These are phyloP conservation scores for Hydrophis major DNA, from an alignment of 2,797 vertebrate genomes.

Conservation along the genomic window DNA sequence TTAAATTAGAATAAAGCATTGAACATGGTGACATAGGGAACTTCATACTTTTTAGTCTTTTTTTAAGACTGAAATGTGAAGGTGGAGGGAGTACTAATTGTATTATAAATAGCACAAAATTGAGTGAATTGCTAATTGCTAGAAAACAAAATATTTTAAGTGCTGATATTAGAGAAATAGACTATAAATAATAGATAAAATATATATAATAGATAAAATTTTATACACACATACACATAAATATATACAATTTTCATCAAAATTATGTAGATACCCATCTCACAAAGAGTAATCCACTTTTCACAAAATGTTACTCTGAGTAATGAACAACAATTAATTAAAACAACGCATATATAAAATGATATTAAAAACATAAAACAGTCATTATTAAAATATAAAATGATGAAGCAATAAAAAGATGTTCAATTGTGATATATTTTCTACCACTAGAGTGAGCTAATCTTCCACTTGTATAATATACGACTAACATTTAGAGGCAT, in stretches of 20 bases:
- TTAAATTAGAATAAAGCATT: background rate
- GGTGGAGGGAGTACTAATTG: background rate
- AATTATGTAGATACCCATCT: too few species aligned
- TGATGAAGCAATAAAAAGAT: background rate
- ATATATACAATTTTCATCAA: too few species aligned
- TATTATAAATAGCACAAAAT: background rate
- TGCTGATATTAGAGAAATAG: background rate
- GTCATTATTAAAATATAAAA: background rate
- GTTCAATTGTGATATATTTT: background rate
- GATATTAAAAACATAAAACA: background rate
- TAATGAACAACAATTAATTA: background rate
- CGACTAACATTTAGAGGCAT: background rate
- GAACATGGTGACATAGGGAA: background rate
- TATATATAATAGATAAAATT: background rate
- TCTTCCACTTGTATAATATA: background rate
- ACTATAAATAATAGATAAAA: background rate
- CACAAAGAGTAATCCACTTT: too few species aligned
- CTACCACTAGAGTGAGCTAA: slow-evolving; percentile 31
- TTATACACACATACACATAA: too few species aligned
- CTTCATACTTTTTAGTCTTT: background rate
- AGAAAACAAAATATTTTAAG: background rate
- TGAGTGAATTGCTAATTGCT: background rate
- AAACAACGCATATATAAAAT: background rate
- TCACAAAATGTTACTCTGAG: background rate
- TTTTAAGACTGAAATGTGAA: background rate